Evolutionary conservation across 2,113 vertebrate species (phyloP), one percentile per base, ranked within the genome.

Genomic region (Hyperoodon ampullatus): DNA sequence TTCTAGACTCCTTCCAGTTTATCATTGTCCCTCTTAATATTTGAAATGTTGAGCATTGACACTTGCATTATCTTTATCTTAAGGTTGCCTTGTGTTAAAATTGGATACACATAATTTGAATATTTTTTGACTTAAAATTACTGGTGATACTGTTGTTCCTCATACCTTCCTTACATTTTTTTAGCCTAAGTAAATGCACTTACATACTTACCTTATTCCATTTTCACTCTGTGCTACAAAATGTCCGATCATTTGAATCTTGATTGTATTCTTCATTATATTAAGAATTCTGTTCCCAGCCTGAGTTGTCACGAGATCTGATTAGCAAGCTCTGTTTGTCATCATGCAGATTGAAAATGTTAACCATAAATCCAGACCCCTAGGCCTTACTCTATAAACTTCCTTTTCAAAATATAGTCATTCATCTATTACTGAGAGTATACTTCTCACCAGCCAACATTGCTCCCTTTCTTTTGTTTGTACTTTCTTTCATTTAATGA

Each of bases 351-450:
- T 39, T 93, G 82, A 89, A 91, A 93, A 82, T 93, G 30, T 88
- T 77, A 95, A 77, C 33, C 61, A 53, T 55, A 95, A 84, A 50
- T 93, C 44, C 50, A 93, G 30, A 72, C 9, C n/a, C 24, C 12
- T 94, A n/a, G 28, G n/a, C 30, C 33, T 96, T 90, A 44, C 42
- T 95, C 96, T 78, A 42, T 90, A 92, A 55, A 53, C n/a, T 86
- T 90, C 11, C 55, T 85, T 94, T 85, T 87, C 53, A 96, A 78
- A 93, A 24, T 86, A 18, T 1, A 75, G 14, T 70, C 66, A 86
- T 90, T 95, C 42, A 86, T 39, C 50, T 60, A 24, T 86, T 93
- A 44, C 47, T 84, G 63, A 68, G 90, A 95, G 65, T 80, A 6
- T 39, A 24, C 47, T 90, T 96, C 63, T 82, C 12, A 30, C 42